Evolutionary conservation across 2,113 vertebrate genomes (phyloP).

Genomic region (Turnix velox): DNA sequence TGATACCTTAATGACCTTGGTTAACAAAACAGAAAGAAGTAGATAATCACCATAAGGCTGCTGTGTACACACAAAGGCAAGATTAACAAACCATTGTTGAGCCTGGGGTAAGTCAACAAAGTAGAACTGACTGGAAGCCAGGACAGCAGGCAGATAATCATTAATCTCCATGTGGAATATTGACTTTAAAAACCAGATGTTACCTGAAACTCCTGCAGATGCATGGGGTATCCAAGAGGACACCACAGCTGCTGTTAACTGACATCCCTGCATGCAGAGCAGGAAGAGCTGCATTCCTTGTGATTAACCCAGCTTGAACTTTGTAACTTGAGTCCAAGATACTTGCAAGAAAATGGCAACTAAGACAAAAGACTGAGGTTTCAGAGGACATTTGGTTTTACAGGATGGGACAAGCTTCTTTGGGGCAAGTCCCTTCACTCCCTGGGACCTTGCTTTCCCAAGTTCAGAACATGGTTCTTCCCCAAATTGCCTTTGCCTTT

Average conservation of each 20-base stretch:
- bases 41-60: background rate
- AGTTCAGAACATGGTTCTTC: background rate
- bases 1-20: background rate
- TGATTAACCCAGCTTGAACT: slow-evolving; percentile 48
- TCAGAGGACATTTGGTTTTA: background rate
- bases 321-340: slow-evolving; percentile 17
- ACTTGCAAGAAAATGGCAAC: slow-evolving; percentile 27
- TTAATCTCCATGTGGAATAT: background rate
- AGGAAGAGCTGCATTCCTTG: slow-evolving; percentile 48
- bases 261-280: background rate
- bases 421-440: background rate
- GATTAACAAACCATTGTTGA: background rate
- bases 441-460: background rate
- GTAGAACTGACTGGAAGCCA: background rate
- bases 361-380: background rate
- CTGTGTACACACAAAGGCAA: background rate
- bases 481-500: background rate
- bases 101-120: background rate
- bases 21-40: background rate
- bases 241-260: background rate
- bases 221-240: background rate
- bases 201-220: background rate
- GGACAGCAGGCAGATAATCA: background rate
- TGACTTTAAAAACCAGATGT: slow-evolving; percentile 22
- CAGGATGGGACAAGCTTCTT: background rate